Evolutionary conservation across 2,797 vertebrate genomes (phyloP).

Genomic region (Myotis planiceps): DNA sequence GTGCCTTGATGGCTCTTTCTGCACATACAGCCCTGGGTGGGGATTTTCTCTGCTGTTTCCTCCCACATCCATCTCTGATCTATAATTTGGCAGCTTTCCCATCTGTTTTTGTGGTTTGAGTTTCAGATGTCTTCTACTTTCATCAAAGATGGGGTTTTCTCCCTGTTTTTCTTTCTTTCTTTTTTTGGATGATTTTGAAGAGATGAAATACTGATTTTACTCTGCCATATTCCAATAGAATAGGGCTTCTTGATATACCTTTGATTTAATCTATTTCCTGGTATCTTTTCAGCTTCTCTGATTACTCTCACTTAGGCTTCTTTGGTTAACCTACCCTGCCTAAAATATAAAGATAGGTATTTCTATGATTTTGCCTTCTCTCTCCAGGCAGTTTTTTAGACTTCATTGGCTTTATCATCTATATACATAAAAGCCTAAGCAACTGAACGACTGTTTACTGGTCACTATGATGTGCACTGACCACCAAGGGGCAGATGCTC

Average conservation of each 20-base stretch:
- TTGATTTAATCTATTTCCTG: background rate
- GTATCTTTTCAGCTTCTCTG: background rate
- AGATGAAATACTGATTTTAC: conserved; percentile 15
- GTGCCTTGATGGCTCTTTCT: background rate
- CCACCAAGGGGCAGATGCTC: too few relatives aligned
- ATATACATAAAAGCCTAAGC: too few relatives aligned
- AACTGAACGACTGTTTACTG: too few relatives aligned
- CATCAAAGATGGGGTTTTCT: background rate
- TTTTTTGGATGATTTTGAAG: background rate
- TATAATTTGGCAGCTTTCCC: background rate
- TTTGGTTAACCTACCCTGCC: background rate
- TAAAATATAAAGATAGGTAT: background rate
- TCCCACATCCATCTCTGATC: background rate
- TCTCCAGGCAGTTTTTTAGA: background rate
- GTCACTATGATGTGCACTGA: too few relatives aligned
- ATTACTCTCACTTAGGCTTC: background rate
- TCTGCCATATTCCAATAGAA: background rate
- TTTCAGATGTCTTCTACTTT: conserved; percentile 15
- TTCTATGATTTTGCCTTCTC: background rate
- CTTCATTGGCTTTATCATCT: background rate
- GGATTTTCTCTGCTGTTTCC: background rate
- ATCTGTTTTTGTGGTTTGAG: background rate
- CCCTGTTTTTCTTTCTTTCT: background rate
- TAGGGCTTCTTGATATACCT: background rate
- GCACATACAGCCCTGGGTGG: background rate